These are phyloP conservation scores for Orius laevigatus DNA, from an alignment of 1,140 invertebrate genomes.

Conservation along the genomic window DNA sequence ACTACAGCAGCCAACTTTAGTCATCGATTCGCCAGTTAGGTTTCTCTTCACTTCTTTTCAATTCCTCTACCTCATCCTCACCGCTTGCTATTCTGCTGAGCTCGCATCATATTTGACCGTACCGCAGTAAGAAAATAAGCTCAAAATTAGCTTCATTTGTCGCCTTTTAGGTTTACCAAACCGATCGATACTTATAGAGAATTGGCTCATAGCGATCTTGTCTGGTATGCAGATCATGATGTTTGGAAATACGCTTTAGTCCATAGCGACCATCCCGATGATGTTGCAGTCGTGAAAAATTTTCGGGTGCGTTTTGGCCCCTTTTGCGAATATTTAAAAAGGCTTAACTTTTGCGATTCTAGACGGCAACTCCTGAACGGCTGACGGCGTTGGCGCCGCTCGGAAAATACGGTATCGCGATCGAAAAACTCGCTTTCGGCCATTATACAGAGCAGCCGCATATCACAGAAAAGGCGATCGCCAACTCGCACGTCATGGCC, in stretches of 20 bases:
- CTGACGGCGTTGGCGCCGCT: background rate
- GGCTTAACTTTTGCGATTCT: background rate
- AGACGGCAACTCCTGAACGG: background rate
- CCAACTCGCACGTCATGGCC: background rate
- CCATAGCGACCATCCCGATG: background rate
- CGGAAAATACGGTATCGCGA: background rate
- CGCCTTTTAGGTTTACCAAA: background rate
- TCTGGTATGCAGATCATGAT: slow-evolving; percentile 2
- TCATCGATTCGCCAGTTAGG: background rate
- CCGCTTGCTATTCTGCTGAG: background rate
- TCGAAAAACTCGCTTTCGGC: background rate
- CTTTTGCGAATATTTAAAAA: background rate
- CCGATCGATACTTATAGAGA: background rate
- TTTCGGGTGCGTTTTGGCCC: background rate
- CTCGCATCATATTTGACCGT: background rate
- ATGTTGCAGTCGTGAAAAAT: background rate
- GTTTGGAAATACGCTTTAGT: background rate
- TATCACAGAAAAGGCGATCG: background rate
- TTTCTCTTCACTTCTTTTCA: background rate
- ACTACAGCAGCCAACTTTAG: background rate
- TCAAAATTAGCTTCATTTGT: background rate
- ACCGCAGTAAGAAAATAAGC: background rate
- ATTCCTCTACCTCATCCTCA: background rate
- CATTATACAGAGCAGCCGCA: slow-evolving; percentile 4
- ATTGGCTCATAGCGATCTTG: background rate